phyloP scores from a whole-genome alignment of 2,113 vertebrate species.

The Antigone vipio region DNA sequence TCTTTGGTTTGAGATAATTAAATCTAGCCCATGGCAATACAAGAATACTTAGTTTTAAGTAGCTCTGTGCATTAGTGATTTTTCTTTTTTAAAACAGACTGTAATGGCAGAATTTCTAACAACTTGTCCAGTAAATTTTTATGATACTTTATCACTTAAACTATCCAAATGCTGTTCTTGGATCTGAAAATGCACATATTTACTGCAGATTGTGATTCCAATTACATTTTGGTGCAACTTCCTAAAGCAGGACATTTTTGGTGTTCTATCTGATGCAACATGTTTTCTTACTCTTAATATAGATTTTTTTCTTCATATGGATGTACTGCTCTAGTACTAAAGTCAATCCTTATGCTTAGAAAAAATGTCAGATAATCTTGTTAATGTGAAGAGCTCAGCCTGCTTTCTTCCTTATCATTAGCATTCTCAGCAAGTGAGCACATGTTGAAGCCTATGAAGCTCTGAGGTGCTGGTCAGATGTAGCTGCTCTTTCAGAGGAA shows the following conservation, averaged over 20 bases:
- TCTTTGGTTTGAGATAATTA: background rate
- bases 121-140: background rate
- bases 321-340: background rate
- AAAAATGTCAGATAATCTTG: background rate
- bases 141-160: background rate
- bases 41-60: background rate
- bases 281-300: background rate
- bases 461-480: background rate
- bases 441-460: rapidly evolving
- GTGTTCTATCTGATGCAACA: background rate
- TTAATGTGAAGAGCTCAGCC: background rate
- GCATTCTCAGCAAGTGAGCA: background rate
- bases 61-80: background rate
- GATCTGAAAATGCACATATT: background rate
- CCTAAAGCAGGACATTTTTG: background rate
- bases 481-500: background rate
- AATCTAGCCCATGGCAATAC: background rate
- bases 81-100: background rate
- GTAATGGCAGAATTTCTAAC: background rate
- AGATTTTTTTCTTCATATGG: background rate
- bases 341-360: background rate
- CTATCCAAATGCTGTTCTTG: background rate
- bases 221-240: background rate
- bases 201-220: background rate
- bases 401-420: background rate